Evolutionary conservation across 37 sponge, comb jelly and placozoan species (phyloP), one percentile per base, ranked within the genome.

Genomic region (Oscarella lobularis): DNA sequence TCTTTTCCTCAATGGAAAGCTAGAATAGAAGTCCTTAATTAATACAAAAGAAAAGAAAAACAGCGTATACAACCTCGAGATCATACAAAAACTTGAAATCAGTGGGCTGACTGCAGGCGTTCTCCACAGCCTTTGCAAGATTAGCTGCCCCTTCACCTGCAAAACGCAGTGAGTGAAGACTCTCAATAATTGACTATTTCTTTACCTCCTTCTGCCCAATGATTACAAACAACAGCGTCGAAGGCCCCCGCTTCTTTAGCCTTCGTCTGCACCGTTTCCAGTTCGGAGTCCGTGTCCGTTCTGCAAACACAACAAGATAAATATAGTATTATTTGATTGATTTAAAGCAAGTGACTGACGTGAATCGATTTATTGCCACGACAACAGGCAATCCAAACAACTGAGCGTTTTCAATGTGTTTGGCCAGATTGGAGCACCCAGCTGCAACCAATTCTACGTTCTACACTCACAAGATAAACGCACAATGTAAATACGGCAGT

Each of bases 191-290:
- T 72, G 1, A 79, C 84, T 20, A 93, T 93, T 31, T 68, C 76
- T 78, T 75, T 81, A 81, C 98, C 95, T 80, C 99, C 99, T 39
- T 81, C 74, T 14, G 83, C 85, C 99, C 99, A 98, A 85, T 98
- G 92, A 38, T 78, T 78, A 72, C 86, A 86, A 66, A 94, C 79
- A 2, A 91, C 79, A 33, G 99, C 95, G 74, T 90, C 92, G 36
- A 80, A 78, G 1, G 95, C 95, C 0, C 99, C 99, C 31, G 80
- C 87, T 3, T 76, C 79, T 48, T 54, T 65, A 1, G 92, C 82
- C 70, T 85, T 74, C 33, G 38, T 74, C 37, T 86, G 84, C 3
- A 93, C 86, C 41, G 91, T 40, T 72, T 91, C 88, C 72, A 89
- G 40, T 74, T 98, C 99, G 27, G 76, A 67, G 32, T 74, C 68